Conservation (phyloP, 2,797 vertebrate species). For the Hipposideros larvatus region DNA sequence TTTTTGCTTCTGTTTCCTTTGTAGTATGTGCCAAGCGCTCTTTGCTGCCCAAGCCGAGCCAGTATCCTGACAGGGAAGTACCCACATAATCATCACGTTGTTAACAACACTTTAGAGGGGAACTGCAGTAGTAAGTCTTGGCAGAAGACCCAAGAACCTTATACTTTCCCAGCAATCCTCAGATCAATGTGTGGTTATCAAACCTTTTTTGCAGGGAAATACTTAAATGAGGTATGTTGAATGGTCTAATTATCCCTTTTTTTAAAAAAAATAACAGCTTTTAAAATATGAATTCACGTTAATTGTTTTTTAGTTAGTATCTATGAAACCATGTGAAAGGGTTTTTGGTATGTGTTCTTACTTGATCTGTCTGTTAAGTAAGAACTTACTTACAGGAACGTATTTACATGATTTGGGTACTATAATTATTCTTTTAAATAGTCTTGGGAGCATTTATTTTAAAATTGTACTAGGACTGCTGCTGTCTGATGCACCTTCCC, state of each 20-base stretch:
- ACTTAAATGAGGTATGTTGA: slow-evolving; percentile 95
- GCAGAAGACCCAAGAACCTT: slow-evolving; percentile 96
- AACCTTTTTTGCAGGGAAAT: slow-evolving; percentile 98
- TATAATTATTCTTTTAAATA: not conserved
- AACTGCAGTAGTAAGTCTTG: slow-evolving; percentile 97
- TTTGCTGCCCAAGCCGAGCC: slow-evolving; percentile 98
- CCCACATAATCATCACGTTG: slow-evolving; percentile 97
- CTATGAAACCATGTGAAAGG: not conserved
- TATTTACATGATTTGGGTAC: not conserved
- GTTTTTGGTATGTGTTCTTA: not conserved
- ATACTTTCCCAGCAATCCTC: slow-evolving; percentile 94
- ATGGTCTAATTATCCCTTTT: not conserved
- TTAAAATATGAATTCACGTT: not conserved
- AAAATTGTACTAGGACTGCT: not conserved
- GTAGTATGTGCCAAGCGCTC: slow-evolving; percentile 97
- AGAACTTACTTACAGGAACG: not conserved
- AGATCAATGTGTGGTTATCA: slow-evolving; percentile 92
- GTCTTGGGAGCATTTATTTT: not conserved
- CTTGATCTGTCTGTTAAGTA: not conserved
- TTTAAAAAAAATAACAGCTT: not conserved
- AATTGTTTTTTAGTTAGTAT: not conserved
- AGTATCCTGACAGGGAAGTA: slow-evolving; percentile 98
- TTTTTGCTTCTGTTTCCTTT: slow-evolving; percentile 58
- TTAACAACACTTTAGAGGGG: slow-evolving; percentile 98
- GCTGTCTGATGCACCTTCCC: not conserved